Conservation (phyloP, 2,888 invertebrate species). For the Fragum sueziense region DNA sequence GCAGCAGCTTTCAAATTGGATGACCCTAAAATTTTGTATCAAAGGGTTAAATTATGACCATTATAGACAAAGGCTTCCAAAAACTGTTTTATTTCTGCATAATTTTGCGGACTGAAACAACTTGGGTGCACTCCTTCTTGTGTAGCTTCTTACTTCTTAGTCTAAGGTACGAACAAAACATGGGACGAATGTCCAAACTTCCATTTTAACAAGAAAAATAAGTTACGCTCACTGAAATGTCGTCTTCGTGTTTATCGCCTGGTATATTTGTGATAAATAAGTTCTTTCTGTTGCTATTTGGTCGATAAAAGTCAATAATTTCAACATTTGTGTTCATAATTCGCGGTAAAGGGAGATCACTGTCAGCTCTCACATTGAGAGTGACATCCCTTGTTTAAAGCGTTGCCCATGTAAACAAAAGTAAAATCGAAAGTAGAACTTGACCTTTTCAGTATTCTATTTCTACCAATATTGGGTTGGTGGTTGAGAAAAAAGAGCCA, state of each 20-base stretch:
- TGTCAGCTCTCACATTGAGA: background rate
- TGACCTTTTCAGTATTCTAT: no score
- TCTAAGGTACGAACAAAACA: background rate
- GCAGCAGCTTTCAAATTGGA: no score
- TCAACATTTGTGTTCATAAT: conserved; percentile 53
- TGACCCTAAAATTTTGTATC: no score
- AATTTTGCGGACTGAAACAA: no score
- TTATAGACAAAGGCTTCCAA: no score
- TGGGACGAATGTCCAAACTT: background rate
- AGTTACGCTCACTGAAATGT: conserved; percentile 56
- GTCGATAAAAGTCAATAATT: conserved; percentile 70
- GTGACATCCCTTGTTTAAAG: background rate
- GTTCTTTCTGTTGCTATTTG: conserved; percentile 69
- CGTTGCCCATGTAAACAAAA: background rate
- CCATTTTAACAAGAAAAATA: background rate
- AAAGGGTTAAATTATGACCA: no score
- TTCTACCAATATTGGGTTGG: no score
- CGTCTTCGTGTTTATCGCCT: conserved; percentile 47
- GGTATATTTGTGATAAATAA: conserved; percentile 67
- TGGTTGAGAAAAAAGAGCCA: no score
- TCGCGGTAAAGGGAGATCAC: background rate
- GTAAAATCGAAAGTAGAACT: background rate
- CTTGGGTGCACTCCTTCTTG: no score
- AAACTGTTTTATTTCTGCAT: no score
- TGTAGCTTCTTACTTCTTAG: no score